Percentiles rank a stretch among this genome's conserved stretches.
Evolutionary conservation across 2,888 invertebrate species (phyloP).

Genomic region (Drosophila aldrichi): DNA sequence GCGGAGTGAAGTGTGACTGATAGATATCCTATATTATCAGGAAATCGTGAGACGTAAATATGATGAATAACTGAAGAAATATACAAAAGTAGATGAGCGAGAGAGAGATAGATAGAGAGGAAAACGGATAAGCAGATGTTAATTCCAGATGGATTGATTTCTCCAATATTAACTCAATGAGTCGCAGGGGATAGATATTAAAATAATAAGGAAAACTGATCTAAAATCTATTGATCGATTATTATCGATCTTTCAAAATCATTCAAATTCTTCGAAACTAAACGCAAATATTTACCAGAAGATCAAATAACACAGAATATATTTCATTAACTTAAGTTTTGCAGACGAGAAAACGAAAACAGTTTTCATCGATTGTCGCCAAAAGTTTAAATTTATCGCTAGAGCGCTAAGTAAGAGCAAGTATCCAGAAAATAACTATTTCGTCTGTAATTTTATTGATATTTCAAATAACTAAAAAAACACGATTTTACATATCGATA

Average conservation of each 20-base stretch:
- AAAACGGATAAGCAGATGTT: not conserved
- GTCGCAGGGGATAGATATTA: too few species aligned
- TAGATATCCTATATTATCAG: not conserved
- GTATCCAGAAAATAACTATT: not conserved
- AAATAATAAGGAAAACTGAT: not conserved
- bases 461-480: not conserved
- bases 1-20: not conserved
- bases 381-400: not conserved
- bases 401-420: not conserved
- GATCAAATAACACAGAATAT: not conserved
- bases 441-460: not conserved
- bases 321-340: too few species aligned
- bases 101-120: not conserved
- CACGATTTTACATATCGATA: not conserved
- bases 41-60: not conserved
- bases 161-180: not conserved
- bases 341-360: too few species aligned
- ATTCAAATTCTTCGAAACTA: not conserved
- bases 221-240: not conserved
- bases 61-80: not conserved
- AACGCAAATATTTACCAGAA: accelerated
- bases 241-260: not conserved
- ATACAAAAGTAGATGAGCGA: not conserved
- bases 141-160: not conserved
- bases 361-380: not conserved